A percentile compares a stretch with the other conserved stretches of the same genome.
phyloP scores from a whole-genome alignment of 2,797 vertebrate species.

The Hapalemur alaotrensis region DNA sequence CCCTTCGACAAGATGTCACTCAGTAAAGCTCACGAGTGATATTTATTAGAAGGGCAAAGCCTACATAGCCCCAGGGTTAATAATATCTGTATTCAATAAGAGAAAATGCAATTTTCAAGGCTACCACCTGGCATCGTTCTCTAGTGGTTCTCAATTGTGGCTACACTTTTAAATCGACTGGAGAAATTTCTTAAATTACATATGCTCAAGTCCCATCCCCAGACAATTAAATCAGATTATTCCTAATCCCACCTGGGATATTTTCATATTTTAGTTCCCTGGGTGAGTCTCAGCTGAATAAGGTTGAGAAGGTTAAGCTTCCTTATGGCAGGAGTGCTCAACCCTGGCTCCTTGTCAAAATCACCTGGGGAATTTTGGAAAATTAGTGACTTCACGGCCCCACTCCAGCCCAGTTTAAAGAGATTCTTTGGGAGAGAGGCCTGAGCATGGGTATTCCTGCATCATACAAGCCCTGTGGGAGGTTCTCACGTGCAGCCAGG shows the following conservation, averaged over 20 bases:
- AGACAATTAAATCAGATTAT: background rate
- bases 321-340: background rate
- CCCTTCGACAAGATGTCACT: background rate
- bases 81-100: background rate
- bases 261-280: background rate
- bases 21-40: background rate
- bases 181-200: background rate
- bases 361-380: background rate
- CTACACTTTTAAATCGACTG: background rate
- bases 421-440: background rate
- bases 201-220: background rate
- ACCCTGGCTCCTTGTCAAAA: background rate
- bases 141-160: background rate
- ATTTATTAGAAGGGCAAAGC: background rate
- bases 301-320: background rate
- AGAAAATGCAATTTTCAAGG: background rate
- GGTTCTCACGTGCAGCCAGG: background rate
- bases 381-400: background rate
- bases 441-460: background rate
- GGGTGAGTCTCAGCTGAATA: conserved; percentile 3
- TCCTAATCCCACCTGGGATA: background rate
- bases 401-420: background rate
- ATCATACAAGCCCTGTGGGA: background rate
- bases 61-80: background rate
- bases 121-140: background rate